Conservation (phyloP, 2,888 invertebrate genomes). For the Patella pellucida region DNA sequence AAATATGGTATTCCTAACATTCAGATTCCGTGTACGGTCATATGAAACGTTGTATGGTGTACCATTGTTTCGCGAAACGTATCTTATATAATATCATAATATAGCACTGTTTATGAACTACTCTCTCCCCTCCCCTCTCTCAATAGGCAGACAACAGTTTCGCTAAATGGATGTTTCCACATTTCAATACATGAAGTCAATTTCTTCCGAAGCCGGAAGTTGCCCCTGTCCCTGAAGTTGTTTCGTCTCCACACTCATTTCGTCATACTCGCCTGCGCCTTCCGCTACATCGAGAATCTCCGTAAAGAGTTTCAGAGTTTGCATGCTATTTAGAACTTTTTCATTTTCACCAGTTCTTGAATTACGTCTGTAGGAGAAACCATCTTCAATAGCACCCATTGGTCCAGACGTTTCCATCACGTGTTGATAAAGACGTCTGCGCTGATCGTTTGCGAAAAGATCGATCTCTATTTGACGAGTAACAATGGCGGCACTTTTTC, state of each 20-base stretch:
- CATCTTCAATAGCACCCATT: slow-evolving; percentile 23
- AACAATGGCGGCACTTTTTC: slow-evolving; percentile 68
- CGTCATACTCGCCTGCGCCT: slow-evolving; percentile 54
- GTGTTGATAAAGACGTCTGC: slow-evolving; percentile 61
- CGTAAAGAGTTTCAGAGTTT: slow-evolving; percentile 68
- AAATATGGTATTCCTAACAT: too few relatives aligned
- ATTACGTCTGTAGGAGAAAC: slow-evolving; percentile 8
- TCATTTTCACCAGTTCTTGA: slow-evolving; percentile 38
- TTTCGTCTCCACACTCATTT: slow-evolving; percentile 46
- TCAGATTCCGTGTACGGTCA: too few relatives aligned
- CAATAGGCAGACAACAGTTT: too few relatives aligned
- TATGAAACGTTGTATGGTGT: too few relatives aligned
- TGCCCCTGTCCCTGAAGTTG: slow-evolving; percentile 37
- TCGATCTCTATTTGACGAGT: slow-evolving; percentile 69
- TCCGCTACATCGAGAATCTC: slow-evolving; percentile 63
- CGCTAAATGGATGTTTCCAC: not conserved
- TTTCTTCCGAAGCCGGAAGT: slow-evolving; percentile 37
- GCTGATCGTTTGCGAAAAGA: slow-evolving; percentile 64
- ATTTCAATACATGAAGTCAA: slow-evolving; percentile 51
- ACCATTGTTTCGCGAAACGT: too few relatives aligned
- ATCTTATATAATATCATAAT: too few relatives aligned
- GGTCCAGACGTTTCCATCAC: slow-evolving; percentile 56
- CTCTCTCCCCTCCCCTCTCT: too few relatives aligned
- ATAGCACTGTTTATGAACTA: too few relatives aligned
- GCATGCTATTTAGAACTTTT: slow-evolving; percentile 58